Evolutionary conservation across 1,140 invertebrate genomes (phyloP).

Genomic region (Panulirus ornatus): DNA sequence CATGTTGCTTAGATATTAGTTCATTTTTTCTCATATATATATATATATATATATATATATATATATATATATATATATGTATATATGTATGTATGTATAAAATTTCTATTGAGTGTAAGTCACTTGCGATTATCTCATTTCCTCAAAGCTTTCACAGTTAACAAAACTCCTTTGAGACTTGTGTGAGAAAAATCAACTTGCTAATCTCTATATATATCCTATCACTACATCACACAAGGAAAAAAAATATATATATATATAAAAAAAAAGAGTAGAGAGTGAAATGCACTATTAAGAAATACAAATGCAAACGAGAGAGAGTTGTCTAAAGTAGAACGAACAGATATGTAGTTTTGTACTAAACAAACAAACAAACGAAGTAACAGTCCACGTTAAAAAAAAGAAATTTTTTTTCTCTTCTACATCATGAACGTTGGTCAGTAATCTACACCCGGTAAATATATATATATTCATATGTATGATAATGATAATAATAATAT

Average conservation of each 20-base stretch:
- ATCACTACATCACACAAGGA: conserved; percentile 51
- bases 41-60: conserved; percentile 54
- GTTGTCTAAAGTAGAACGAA: conserved; percentile 20
- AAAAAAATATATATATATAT: too few relatives aligned
- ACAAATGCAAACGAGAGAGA: conserved; percentile 46
- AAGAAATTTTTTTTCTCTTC: conserved; percentile 51
- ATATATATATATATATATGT: conserved; percentile 48
- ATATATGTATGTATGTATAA: conserved; percentile 40
- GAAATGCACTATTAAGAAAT: conserved; percentile 56
- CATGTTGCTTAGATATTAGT: background rate
- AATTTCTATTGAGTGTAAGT: conserved; percentile 12
- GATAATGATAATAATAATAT: too few relatives aligned
- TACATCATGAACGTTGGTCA: conserved; percentile 43
- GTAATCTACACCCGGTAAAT: conserved; percentile 60
- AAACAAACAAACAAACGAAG: conserved; percentile 51
- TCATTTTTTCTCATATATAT: conserved; percentile 20
- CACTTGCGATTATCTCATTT: background rate
- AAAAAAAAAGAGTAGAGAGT: background rate
- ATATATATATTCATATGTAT: conserved; percentile 42
- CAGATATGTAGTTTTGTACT: conserved; percentile 67
- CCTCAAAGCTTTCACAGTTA: background rate
- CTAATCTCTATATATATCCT: conserved; percentile 23
- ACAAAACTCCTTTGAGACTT: background rate
- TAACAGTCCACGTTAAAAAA: conserved; percentile 40
- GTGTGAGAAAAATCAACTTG: background rate